phyloP scores from a whole-genome alignment of 2,113 vertebrate species.

The Trichechus manatus region DNA sequence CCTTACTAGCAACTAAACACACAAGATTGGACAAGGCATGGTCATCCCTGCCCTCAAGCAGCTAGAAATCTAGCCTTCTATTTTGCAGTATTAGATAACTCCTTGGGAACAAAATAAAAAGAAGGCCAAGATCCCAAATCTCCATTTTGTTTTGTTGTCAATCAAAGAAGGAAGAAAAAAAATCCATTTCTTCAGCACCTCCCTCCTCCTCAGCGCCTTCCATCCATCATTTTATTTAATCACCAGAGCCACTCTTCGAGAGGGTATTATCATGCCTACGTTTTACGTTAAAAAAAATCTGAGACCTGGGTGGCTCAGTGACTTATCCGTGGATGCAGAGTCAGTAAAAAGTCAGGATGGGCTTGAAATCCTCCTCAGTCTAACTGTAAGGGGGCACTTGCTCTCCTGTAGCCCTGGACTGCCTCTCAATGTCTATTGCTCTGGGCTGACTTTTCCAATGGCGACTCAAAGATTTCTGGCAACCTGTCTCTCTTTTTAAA shows the following conservation, averaged over 20 bases:
- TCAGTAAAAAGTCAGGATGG: too few species aligned
- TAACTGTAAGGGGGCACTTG: too few species aligned
- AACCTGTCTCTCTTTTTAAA: neutral
- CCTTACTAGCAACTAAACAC: neutral
- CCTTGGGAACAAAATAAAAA: neutral
- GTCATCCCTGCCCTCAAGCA: neutral
- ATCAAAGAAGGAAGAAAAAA: neutral
- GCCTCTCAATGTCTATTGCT: neutral
- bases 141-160: neutral
- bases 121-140: neutral
- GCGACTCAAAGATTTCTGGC: neutral
- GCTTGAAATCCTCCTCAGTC: neutral
- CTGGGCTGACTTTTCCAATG: neutral
- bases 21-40: neutral
- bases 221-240: neutral
- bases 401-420: fast-evolving
- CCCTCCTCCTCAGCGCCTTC: fast-evolving
- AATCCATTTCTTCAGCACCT: neutral
- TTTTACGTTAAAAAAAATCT: neutral
- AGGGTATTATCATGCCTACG: neutral
- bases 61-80: neutral
- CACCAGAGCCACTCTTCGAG: neutral
- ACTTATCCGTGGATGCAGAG: fast-evolving
- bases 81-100: neutral
- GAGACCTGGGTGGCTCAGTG: neutral